Base-by-base conservation (phyloP, 2,888 invertebrate genomes). In the Tortricodes alternella region DNA sequence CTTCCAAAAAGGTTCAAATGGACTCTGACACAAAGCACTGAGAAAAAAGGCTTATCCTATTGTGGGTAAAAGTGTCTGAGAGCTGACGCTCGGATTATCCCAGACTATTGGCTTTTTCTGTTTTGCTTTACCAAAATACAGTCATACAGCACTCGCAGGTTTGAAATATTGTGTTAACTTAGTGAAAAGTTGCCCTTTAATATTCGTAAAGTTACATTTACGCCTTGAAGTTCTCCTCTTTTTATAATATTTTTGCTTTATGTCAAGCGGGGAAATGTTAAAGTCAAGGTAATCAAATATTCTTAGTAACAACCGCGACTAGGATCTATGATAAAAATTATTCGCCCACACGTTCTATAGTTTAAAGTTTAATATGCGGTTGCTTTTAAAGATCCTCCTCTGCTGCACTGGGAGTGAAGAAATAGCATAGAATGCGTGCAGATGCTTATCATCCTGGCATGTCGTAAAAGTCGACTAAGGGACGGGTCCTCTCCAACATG, bases 11-110 rank as follows among this genome's bases (percentile, higher is more conserved):
- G 34, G 32, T 21, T 13, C 19, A 50, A 39, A 41, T 29, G 39
- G 8, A 50, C 19, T 50, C 21, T 8, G 23, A 34, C 23, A 49
- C 48, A 37, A 11, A 27, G 39, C 46, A 13, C 34, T 23, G 8
- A 35, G 44, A 44, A 44, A 29, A 29, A 34, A 16, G 34, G 9
- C 9, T 34, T 15, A 19, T 21, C 15, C 21, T 34, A n/a, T 34
- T 35, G 21, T 13, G 13, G 23, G 6, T 11, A 19, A 21, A 38
- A 38, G 19, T 19, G 19, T 6, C 21, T n/a, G 19, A n/a, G 38
- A n/a, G n/a, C n/a, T 21, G 21, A 37, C 3, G 46, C 23, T 11
- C 13, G 46, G 46, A 46, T 46, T 46, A 46, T 46, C 46, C 34
- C 15, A 13, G 44, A 35, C 23, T 15, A 21, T 24, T 13, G 29